phyloP scores from a whole-genome alignment of 2,113 vertebrate genomes.

The Echinops telfairi region DNA sequence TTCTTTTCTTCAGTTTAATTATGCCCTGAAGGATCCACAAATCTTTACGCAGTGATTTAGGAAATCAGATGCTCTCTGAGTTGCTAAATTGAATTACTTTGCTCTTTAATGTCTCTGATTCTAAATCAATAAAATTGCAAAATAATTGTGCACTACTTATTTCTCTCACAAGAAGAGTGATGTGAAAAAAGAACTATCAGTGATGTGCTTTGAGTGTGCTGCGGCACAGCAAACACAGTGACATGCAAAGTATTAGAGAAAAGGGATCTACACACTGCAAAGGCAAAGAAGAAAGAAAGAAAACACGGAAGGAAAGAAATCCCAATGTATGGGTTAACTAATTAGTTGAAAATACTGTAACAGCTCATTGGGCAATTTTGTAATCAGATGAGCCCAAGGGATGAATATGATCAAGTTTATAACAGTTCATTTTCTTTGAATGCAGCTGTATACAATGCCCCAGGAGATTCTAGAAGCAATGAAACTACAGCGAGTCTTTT shows the following conservation, averaged over 20 bases:
- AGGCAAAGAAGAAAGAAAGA: neutral
- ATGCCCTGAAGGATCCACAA: neutral
- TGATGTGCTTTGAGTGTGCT: neutral
- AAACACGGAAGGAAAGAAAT: conserved; percentile 38
- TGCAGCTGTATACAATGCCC: conserved; percentile 80
- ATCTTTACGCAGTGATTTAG: conserved; percentile 7
- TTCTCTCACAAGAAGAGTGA: neutral
- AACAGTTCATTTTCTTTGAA: conserved; percentile 83
- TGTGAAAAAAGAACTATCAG: conserved; percentile 3
- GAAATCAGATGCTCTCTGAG: neutral
- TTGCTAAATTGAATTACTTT: neutral
- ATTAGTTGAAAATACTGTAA: conserved; percentile 79
- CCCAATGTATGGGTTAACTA: conserved; percentile 68
- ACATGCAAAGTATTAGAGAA: neutral
- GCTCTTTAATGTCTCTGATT: neutral
- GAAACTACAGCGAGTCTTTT: conserved; percentile 71
- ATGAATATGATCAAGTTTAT: conserved; percentile 79
- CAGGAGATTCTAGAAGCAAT: conserved; percentile 77
- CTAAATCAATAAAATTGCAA: conserved; percentile 14
- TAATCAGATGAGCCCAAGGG: conserved; percentile 83
- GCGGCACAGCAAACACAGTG: neutral
- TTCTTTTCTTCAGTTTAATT: conserved; percentile 16
- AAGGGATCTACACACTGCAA: neutral
- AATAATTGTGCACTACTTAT: neutral
- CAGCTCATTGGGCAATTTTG: conserved; percentile 83